A percentile compares a stretch with the other conserved stretches of the same genome.
phyloP scores from a whole-genome alignment of 2,888 invertebrate genomes.

The Sepiola atlantica region DNA sequence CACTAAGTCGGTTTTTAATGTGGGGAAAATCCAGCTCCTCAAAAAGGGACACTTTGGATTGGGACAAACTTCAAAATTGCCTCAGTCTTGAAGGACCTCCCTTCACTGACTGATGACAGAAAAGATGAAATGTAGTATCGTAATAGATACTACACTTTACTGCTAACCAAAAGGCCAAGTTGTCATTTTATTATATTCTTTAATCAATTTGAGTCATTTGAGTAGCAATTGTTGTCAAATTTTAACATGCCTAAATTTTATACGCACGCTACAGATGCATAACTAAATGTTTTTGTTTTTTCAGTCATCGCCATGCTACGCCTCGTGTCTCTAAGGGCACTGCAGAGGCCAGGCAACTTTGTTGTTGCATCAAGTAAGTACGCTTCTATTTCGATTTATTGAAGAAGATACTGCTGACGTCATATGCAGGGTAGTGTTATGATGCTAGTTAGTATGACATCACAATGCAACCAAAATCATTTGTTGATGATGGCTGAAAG shows the following conservation, averaged over 20 bases:
- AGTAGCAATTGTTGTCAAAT: background rate
- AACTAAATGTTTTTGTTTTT: background rate
- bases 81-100: too few relatives aligned
- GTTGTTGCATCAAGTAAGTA: slow-evolving; percentile 49
- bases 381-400: background rate
- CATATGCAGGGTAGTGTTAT: background rate
- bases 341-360: slow-evolving; percentile 53
- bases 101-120: too few relatives aligned
- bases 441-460: background rate
- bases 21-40: too few relatives aligned
- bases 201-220: background rate
- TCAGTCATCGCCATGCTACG: slow-evolving; percentile 61
- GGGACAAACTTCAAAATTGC: too few relatives aligned
- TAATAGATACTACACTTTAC: too few relatives aligned
- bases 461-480: background rate
- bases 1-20: too few relatives aligned
- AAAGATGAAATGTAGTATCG: too few relatives aligned
- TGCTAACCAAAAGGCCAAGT: too few relatives aligned
- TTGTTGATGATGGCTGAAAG: background rate
- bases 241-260: background rate
- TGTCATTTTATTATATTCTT: background rate
- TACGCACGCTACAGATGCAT: too few relatives aligned
- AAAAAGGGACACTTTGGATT: too few relatives aligned
- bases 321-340: slow-evolving; percentile 66
- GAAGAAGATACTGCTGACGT: background rate